Percentiles rank a stretch among this genome's conserved stretches.
These are phyloP conservation scores for Ciona savignyi DNA, from an alignment of 23 tunicate species.

Conservation along the genomic window DNA sequence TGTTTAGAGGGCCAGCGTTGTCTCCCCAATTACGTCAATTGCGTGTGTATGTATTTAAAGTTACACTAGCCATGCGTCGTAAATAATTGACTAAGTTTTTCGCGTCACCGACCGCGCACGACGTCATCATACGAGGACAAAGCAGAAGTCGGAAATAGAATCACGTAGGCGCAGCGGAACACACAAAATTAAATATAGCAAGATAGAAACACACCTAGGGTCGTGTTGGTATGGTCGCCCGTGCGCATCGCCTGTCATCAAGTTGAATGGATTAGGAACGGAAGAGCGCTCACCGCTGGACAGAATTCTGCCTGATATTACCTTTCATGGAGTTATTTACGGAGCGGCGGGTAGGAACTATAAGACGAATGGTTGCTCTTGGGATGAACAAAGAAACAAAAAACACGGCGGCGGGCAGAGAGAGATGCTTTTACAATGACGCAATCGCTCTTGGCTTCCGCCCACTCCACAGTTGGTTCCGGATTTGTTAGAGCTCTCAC, in stretches of 20 bases:
- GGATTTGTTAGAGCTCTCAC: conserved; percentile 17
- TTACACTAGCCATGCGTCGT: background rate
- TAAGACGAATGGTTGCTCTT: background rate
- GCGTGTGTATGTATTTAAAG: background rate
- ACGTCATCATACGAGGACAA: background rate
- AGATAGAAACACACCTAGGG: background rate
- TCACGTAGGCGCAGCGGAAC: background rate
- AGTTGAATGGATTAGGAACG: background rate
- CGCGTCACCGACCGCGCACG: background rate
- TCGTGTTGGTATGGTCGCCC: background rate
- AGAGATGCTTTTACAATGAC: background rate
- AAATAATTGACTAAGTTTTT: background rate
- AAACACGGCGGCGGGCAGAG: background rate
- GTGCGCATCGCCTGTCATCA: background rate
- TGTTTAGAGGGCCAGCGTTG: too few species aligned
- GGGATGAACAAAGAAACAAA: background rate
- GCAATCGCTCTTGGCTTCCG: conserved; percentile 38
- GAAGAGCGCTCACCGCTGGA: conserved; percentile 2
- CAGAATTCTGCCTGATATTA: background rate
- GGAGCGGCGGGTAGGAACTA: background rate
- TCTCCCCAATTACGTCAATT: too few species aligned
- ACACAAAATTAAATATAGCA: background rate
- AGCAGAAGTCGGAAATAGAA: conserved; percentile 1
- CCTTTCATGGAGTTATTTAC: background rate
- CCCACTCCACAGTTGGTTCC: conserved; percentile 43